These are phyloP conservation scores for Manacus vitellinus DNA, from an alignment of 2,113 vertebrate genomes.

Conservation along the genomic window DNA sequence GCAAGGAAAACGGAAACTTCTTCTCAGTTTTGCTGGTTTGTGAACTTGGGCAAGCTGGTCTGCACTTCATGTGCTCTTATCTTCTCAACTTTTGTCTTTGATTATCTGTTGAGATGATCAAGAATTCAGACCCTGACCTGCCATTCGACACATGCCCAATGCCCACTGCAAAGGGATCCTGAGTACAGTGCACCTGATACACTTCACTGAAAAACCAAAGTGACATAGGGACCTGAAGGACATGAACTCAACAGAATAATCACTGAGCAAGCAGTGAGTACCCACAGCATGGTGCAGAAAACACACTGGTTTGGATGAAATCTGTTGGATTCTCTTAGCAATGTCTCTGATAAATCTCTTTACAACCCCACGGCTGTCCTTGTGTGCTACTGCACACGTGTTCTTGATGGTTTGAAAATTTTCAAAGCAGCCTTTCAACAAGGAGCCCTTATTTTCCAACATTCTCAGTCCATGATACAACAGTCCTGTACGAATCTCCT, in stretches of 20 bases:
- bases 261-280: not conserved
- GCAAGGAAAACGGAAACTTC: too few species aligned
- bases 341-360: not conserved
- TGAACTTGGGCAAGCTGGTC: not conserved
- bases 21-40: not conserved
- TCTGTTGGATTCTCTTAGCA: not conserved
- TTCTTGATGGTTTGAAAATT: not conserved
- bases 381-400: accelerated
- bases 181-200: not conserved
- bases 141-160: not conserved
- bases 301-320: not conserved
- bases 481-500: not conserved
- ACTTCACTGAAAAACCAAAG: not conserved
- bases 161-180: not conserved
- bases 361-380: not conserved
- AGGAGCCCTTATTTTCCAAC: not conserved
- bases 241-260: not conserved
- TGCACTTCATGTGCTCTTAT: not conserved
- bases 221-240: not conserved
- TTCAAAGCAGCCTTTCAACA: not conserved
- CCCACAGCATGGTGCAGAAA: not conserved
- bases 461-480: not conserved
- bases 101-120: not conserved
- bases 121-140: not conserved
- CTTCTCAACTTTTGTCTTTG: not conserved